Percentiles rank a stretch among this genome's conserved stretches.
These are phyloP conservation scores for Hirundo rustica DNA, from an alignment of 2,797 vertebrate genomes.

Conservation along the genomic window DNA sequence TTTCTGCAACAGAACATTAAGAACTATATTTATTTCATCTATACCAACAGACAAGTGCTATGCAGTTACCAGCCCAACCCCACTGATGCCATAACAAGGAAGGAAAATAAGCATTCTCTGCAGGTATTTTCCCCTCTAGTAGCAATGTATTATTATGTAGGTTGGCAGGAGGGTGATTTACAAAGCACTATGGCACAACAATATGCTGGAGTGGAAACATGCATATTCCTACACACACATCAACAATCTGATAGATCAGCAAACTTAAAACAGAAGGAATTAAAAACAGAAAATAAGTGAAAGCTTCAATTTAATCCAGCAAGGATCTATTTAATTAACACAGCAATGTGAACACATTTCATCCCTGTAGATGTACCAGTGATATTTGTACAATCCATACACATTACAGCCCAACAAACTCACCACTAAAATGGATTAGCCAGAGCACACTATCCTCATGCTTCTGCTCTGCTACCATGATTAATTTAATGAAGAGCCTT, in stretches of 20 bases:
- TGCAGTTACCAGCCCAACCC: slow-evolving; percentile 15
- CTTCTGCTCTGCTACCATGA: background rate
- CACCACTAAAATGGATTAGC: background rate
- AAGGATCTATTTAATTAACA: background rate
- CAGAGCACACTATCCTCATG: background rate
- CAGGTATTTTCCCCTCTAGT: slow-evolving; percentile 63
- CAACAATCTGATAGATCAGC: background rate
- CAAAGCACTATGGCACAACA: slow-evolving; percentile 10
- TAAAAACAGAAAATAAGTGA: slow-evolving; percentile 1
- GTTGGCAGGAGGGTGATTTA: slow-evolving; percentile 57
- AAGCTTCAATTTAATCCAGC: background rate
- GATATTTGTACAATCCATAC: background rate
- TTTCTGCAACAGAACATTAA: slow-evolving; percentile 16
- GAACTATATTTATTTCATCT: slow-evolving; percentile 54
- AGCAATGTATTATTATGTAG: slow-evolving; percentile 25
- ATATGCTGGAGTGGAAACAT: slow-evolving; percentile 35
- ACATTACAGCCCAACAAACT: background rate
- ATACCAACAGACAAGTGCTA: slow-evolving; percentile 27
- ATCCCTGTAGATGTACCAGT: background rate
- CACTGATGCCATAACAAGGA: background rate
- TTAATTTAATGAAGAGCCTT: background rate
- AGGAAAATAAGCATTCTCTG: slow-evolving; percentile 57
- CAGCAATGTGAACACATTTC: background rate
- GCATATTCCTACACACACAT: slow-evolving; percentile 30
- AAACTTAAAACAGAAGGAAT: background rate